Evolutionary conservation across 2,113 vertebrate genomes (phyloP).

Genomic region (Accipiter virgatus): DNA sequence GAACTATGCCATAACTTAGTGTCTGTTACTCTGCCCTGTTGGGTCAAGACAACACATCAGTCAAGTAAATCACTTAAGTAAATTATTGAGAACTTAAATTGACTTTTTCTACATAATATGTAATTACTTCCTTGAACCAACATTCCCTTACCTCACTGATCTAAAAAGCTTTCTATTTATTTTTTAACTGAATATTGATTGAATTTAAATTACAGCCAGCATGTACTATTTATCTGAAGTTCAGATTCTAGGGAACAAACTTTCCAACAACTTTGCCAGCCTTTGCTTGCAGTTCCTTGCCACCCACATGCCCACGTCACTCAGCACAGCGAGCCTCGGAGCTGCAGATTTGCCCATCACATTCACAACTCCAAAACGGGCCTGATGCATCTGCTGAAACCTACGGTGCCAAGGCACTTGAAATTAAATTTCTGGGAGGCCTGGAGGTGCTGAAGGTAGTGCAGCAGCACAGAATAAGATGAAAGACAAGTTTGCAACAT

Average conservation of each 20-base stretch:
- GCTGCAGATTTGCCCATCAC: background rate
- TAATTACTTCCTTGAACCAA: conserved; percentile 71
- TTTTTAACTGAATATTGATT: conserved; percentile 63
- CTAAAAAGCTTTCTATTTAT: conserved; percentile 63
- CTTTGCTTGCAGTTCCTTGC: background rate
- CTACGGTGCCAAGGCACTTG: background rate
- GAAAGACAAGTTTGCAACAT: background rate
- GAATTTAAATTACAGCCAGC: conserved; percentile 46
- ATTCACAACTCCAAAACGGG: rapidly evolving
- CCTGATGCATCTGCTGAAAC: background rate
- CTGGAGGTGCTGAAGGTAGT: background rate
- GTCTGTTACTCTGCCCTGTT: conserved; percentile 75
- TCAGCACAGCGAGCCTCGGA: rapidly evolving
- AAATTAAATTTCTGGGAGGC: background rate
- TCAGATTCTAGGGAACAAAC: background rate
- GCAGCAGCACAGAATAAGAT: background rate
- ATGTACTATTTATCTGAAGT: background rate
- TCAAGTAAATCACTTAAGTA: conserved; percentile 65
- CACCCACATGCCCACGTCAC: background rate
- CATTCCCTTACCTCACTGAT: conserved; percentile 53
- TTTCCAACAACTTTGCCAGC: background rate
- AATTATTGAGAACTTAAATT: conserved; percentile 65
- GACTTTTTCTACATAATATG: conserved; percentile 66
- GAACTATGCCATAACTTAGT: conserved; percentile 74
- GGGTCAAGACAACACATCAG: conserved; percentile 71